These are phyloP conservation scores for Cranoglanis bouderius DNA, from an alignment of 2,113 vertebrate species.

Conservation along the genomic window DNA sequence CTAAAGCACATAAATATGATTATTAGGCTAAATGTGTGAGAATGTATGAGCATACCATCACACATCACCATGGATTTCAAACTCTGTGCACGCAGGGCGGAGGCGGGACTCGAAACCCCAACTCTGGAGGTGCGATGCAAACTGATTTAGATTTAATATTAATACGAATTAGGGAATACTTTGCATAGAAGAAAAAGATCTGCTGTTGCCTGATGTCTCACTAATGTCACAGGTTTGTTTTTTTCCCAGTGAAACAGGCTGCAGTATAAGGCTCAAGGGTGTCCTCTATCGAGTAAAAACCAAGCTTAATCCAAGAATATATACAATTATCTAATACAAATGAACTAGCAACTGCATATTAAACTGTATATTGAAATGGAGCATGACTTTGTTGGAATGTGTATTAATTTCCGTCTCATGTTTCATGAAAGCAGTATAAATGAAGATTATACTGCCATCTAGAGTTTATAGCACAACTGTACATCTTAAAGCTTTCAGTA, in stretches of 20 bases:
- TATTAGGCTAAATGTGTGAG: background rate
- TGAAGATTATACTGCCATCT: constrained; percentile 21
- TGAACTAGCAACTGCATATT: background rate
- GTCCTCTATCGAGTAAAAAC: background rate
- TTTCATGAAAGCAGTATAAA: background rate
- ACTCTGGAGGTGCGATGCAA: too few species aligned
- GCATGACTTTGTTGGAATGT: background rate
- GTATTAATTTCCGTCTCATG: background rate
- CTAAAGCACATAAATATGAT: background rate
- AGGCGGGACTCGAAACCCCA: too few species aligned
- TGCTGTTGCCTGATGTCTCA: background rate
- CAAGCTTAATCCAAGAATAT: background rate
- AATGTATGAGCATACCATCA: background rate
- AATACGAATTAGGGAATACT: background rate
- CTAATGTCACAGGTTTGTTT: background rate
- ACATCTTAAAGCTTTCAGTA: background rate
- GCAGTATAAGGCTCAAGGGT: background rate
- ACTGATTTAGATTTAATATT: background rate
- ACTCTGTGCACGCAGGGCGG: too few species aligned
- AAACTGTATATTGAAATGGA: background rate
- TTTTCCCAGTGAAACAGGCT: background rate
- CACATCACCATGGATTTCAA: too few species aligned
- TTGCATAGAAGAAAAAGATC: background rate
- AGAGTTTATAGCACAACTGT: background rate
- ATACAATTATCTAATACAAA: background rate